Conservation (phyloP, 2,797 vertebrate genomes). For the Pyrocephalus nanus region DNA sequence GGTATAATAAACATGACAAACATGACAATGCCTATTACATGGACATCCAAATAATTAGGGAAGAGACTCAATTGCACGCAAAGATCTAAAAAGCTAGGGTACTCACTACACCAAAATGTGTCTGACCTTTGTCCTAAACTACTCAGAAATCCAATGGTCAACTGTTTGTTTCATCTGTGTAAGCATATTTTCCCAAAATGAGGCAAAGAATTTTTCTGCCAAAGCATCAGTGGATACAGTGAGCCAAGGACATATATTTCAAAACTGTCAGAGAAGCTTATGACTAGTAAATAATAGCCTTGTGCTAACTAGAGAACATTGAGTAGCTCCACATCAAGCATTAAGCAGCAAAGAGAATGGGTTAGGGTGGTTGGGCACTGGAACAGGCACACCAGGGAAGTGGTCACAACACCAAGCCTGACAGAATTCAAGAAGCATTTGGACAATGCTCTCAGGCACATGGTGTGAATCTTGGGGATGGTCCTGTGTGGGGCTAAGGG, state of each 20-base stretch:
- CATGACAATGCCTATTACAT: not conserved
- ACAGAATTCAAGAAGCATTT: not conserved
- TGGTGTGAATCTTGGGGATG: not conserved
- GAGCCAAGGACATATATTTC: not conserved
- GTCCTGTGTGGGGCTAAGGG: no score
- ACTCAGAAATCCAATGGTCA: not conserved
- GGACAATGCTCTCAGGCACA: not conserved
- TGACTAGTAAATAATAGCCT: not conserved
- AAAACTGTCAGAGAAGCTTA: not conserved
- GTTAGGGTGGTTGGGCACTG: not conserved
- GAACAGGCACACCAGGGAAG: not conserved
- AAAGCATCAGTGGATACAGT: not conserved
- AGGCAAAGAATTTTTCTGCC: not conserved
- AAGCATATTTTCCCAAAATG: not conserved
- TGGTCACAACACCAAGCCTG: not conserved
- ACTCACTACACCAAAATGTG: not conserved
- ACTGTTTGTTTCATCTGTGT: not conserved
- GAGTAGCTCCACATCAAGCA: not conserved
- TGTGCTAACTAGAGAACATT: not conserved
- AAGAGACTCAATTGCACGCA: not conserved
- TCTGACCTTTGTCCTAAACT: not conserved
- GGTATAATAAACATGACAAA: not conserved
- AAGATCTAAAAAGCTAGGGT: not conserved
- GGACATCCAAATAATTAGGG: not conserved
- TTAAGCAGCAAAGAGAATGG: not conserved